Conservation (phyloP, 2,888 invertebrate species). For the Julus scandinavius region DNA sequence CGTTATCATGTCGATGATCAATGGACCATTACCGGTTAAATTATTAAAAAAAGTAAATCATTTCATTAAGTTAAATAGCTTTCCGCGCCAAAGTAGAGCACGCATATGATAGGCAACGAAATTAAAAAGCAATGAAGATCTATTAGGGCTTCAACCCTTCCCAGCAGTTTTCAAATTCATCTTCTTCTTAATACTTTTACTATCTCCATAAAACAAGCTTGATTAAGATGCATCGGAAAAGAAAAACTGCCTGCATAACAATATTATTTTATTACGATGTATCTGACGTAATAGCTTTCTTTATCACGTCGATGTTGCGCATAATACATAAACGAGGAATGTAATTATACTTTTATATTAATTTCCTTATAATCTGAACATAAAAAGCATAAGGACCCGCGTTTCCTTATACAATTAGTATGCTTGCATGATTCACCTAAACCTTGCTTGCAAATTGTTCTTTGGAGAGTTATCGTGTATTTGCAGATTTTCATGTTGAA, state of each 20-base stretch:
- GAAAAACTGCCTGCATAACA: slow-evolving; percentile 8
- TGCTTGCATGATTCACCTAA: background rate
- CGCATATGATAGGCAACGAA: background rate
- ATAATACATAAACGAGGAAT: background rate
- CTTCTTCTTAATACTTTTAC: background rate
- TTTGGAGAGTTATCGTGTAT: background rate
- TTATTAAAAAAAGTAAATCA: slow-evolving; percentile 13
- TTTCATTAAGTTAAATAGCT: background rate
- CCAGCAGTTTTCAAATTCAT: slow-evolving; percentile 1
- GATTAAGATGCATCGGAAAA: slow-evolving; percentile 25
- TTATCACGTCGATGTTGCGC: slow-evolving; percentile 2
- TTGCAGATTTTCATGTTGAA: background rate
- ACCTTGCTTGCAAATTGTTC: background rate
- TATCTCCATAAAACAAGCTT: slow-evolving; percentile 10
- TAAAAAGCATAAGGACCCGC: background rate
- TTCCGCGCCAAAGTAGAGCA: background rate
- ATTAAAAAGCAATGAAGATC: slow-evolving; percentile 26
- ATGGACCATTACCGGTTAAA: slow-evolving; percentile 27
- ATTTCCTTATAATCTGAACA: slow-evolving; percentile 18
- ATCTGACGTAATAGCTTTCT: slow-evolving; percentile 8
- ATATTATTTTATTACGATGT: slow-evolving; percentile 15
- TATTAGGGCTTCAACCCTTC: slow-evolving; percentile 22
- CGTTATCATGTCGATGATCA: background rate
- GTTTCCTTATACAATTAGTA: background rate
- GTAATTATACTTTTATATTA: background rate